Conservation (phyloP, 2,888 invertebrate genomes). For the Dyspetes luteomarginatus region DNA sequence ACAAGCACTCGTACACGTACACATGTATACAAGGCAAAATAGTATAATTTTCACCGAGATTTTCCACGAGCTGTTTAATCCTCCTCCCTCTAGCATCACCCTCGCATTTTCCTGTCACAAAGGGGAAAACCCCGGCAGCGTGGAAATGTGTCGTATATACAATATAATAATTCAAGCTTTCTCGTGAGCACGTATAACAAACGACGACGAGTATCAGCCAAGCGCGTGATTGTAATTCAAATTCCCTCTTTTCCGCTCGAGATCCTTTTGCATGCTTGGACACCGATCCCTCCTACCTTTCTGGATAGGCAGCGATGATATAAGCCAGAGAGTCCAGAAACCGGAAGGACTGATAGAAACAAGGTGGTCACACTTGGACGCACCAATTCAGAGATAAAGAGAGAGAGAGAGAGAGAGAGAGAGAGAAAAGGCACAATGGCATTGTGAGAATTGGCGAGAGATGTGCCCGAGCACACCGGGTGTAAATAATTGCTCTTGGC, state of each 20-base stretch:
- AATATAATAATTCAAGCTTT: constrained; percentile 9
- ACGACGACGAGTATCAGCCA: constrained; percentile 11
- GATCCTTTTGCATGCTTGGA: constrained; percentile 24
- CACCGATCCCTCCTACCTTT: constrained; percentile 1
- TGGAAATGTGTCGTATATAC: constrained; percentile 26
- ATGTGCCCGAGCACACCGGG: constrained; percentile 45
- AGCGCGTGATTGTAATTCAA: constrained; percentile 30
- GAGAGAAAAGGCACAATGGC: constrained; percentile 36
- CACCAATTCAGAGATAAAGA: not conserved
- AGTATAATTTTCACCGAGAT: too few species aligned
- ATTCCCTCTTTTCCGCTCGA: constrained; percentile 41
- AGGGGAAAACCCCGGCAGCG: too few species aligned
- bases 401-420: not conserved
- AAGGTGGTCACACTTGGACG: constrained; percentile 1
- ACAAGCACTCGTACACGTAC: too few species aligned
- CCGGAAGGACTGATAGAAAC: constrained; percentile 11
- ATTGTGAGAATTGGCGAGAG: constrained; percentile 63
- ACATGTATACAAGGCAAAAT: too few species aligned
- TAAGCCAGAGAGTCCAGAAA: too few species aligned
- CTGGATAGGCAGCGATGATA: too few species aligned
- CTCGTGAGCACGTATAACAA: not conserved
- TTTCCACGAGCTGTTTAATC: too few species aligned
- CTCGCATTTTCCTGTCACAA: too few species aligned
- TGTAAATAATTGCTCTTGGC: constrained; percentile 70
- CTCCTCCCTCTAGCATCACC: too few species aligned